phyloP scores from a whole-genome alignment of 2,797 vertebrate species.

The Ataeniobius toweri region DNA sequence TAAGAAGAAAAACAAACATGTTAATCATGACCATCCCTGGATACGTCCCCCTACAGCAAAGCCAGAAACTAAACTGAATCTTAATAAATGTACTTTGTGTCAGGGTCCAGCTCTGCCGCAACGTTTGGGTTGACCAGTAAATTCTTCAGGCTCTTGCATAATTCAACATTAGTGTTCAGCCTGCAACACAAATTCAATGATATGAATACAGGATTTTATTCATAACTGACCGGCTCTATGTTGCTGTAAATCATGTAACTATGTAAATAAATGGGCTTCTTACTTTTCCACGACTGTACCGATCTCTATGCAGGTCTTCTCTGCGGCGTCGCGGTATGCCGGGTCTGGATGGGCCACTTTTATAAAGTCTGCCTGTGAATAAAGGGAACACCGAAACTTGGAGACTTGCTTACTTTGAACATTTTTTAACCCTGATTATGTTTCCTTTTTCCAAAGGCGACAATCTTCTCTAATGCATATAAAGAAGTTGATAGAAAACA shows the following conservation, averaged over 20 bases:
- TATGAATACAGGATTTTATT: background rate
- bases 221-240: background rate
- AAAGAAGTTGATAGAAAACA: background rate
- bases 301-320: conserved; percentile 91
- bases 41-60: background rate
- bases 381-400: conserved; percentile 13
- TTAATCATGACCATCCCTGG: background rate
- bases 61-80: background rate
- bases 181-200: conserved; percentile 68
- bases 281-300: conserved; percentile 96
- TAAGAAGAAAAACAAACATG: conserved; percentile 62
- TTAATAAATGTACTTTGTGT: conserved; percentile 84
- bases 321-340: conserved; percentile 90
- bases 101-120: conserved; percentile 86
- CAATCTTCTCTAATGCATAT: background rate
- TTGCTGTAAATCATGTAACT: background rate
- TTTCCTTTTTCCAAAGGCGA: background rate
- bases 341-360: conserved; percentile 94
- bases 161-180: conserved; percentile 93
- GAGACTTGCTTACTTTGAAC: no score
- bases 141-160: conserved; percentile 89
- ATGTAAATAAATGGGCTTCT: conserved; percentile 30
- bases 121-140: conserved; percentile 84
- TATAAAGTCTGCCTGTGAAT: conserved; percentile 92
- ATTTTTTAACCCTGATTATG: no score